phyloP scores from a whole-genome alignment of 2,888 invertebrate genomes.

The Standfussiana lucernea region DNA sequence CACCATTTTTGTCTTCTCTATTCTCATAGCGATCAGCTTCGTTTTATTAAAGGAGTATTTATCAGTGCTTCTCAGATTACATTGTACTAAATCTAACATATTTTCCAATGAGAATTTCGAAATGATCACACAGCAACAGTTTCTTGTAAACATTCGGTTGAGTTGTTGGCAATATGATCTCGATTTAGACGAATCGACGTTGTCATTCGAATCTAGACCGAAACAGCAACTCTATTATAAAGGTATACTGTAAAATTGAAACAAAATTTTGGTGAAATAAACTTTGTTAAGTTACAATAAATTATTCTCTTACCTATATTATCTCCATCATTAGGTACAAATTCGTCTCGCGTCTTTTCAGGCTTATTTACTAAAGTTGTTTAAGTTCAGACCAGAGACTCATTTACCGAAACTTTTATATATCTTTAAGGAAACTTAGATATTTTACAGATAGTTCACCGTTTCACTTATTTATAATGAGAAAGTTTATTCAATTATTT shows the following conservation, averaged over 20 bases:
- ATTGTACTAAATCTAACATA: background rate
- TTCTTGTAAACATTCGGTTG: conserved; percentile 11
- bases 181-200: background rate
- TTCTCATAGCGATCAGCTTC: too few species aligned
- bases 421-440: conserved; percentile 13
- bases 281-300: background rate
- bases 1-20: background rate
- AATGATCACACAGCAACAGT: conserved; percentile 10
- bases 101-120: background rate
- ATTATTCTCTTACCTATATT: background rate
- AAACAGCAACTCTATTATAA: background rate
- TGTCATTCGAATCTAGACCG: background rate
- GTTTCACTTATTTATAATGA: conserved; percentile 40
- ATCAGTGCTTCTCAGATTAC: too few species aligned
- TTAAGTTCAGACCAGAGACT: conserved; percentile 10
- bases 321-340: conserved; percentile 14
- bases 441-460: conserved; percentile 56
- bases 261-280: background rate
- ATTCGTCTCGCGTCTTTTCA: conserved; percentile 11
- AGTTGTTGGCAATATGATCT: background rate
- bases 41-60: too few species aligned
- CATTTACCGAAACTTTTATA: conserved; percentile 32
- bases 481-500: conserved; percentile 61
- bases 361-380: conserved; percentile 25
- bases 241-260: background rate